Evolutionary conservation across 2,888 invertebrate species (phyloP).

Genomic region (Phengaris arion): DNA sequence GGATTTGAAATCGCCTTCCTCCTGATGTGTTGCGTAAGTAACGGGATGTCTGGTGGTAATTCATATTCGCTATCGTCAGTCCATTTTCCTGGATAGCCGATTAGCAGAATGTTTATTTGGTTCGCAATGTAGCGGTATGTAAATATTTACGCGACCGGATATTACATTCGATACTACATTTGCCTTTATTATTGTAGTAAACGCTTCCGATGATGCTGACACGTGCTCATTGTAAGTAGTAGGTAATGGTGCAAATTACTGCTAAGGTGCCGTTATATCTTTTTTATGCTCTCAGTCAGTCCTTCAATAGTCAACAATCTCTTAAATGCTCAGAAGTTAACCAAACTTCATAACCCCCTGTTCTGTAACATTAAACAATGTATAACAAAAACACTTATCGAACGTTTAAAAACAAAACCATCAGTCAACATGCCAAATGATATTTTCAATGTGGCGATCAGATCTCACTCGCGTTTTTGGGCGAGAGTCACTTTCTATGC

Average conservation of each 20-base stretch:
- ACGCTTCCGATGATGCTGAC: background rate
- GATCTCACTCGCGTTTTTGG: conserved; percentile 52
- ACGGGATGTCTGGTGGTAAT: conserved; percentile 34
- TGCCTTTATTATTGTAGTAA: conserved; percentile 44
- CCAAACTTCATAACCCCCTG: background rate
- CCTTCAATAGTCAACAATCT: background rate
- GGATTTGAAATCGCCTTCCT: conserved; percentile 13
- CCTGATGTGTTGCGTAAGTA: conserved; percentile 20
- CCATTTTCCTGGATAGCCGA: conserved; percentile 41
- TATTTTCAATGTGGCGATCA: background rate
- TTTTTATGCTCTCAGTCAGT: too few species aligned
- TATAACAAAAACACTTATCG: background rate
- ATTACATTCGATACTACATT: conserved; percentile 58
- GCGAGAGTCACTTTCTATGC: conserved; percentile 73
- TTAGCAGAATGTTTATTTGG: conserved; percentile 43
- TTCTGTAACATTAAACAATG: conserved; percentile 4
- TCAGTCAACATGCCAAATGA: conserved; percentile 2
- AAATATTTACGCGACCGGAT: conserved; percentile 61
- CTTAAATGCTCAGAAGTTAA: background rate
- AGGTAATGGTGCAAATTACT: too few species aligned
- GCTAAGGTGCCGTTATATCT: too few species aligned
- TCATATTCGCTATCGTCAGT: conserved; percentile 40
- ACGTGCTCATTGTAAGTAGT: background rate
- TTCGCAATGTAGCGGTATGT: conserved; percentile 49
- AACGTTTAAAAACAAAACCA: background rate